These are phyloP conservation scores for Tupaia chinensis DNA, from an alignment of 2,113 vertebrate species.

Conservation along the genomic window DNA sequence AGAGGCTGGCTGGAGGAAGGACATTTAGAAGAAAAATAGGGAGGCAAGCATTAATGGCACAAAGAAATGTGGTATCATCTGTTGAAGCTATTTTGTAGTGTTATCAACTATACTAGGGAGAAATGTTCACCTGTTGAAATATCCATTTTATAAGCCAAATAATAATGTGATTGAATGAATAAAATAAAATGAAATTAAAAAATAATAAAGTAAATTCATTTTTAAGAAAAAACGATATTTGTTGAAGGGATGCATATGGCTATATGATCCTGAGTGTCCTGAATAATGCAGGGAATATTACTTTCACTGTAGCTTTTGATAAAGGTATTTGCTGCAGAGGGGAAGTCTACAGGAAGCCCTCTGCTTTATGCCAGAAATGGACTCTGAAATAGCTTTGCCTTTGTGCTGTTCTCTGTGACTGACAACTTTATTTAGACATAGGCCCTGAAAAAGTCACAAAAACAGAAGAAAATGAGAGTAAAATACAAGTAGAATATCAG, in stretches of 20 bases:
- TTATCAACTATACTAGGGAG: no score
- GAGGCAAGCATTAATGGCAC: no score
- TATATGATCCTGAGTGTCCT: accelerated
- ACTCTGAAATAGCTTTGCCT: neutral
- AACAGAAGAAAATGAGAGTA: neutral
- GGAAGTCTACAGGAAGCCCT: neutral
- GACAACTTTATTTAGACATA: neutral
- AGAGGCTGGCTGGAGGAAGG: no score
- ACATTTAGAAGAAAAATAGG: no score
- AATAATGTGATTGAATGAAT: no score
- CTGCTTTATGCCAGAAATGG: neutral
- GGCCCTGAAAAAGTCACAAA: neutral
- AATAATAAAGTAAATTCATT: no score
- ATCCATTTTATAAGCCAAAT: no score
- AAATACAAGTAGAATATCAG: neutral
- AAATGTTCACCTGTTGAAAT: no score
- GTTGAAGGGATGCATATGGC: neutral
- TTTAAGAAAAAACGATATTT: neutral
- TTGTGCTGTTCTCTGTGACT: neutral
- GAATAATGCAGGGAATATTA: no score
- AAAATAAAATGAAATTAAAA: no score
- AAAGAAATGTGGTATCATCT: no score
- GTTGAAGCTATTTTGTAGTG: no score
- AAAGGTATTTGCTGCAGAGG: neutral
- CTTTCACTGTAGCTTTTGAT: neutral